Conservation (phyloP, 2,113 vertebrate species). For the Mus spicilegus region DNA sequence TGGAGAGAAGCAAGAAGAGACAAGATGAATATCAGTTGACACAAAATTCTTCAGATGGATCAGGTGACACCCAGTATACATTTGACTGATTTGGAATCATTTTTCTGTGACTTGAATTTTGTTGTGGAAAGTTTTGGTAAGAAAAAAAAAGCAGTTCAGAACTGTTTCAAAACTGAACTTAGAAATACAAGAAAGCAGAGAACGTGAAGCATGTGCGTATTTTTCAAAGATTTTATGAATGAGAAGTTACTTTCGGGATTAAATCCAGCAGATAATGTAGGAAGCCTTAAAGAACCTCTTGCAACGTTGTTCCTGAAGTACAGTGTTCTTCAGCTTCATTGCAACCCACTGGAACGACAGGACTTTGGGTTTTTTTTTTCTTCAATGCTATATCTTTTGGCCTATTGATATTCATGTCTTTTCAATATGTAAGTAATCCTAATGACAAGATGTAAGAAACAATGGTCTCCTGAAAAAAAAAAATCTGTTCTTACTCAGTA, state of each 20-base stretch:
- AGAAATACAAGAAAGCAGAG: slow-evolving; percentile 48
- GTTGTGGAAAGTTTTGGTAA: slow-evolving; percentile 11
- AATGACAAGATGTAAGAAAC: background rate
- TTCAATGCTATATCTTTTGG: background rate
- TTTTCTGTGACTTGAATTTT: slow-evolving; percentile 62
- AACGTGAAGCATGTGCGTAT: background rate
- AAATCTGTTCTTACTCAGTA: background rate
- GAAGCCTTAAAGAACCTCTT: background rate
- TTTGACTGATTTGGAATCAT: background rate
- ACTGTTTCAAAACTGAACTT: slow-evolving; percentile 56
- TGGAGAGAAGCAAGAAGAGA: background rate
- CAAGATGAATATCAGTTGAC: background rate
- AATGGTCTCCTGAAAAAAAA: slow-evolving; percentile 52
- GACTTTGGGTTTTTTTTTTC: background rate
- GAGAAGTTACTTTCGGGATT: background rate
- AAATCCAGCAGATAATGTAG: slow-evolving; percentile 6
- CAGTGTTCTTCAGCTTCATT: background rate
- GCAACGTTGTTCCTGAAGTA: slow-evolving; percentile 28
- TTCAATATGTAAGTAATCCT: background rate
- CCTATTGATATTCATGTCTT: background rate
- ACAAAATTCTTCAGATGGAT: background rate
- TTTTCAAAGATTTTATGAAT: background rate
- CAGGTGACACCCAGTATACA: background rate
- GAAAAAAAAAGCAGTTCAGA: background rate
- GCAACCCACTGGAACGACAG: background rate